Evolutionary conservation across 2,888 invertebrate species (phyloP).

Genomic region (Achlya flavicornis): DNA sequence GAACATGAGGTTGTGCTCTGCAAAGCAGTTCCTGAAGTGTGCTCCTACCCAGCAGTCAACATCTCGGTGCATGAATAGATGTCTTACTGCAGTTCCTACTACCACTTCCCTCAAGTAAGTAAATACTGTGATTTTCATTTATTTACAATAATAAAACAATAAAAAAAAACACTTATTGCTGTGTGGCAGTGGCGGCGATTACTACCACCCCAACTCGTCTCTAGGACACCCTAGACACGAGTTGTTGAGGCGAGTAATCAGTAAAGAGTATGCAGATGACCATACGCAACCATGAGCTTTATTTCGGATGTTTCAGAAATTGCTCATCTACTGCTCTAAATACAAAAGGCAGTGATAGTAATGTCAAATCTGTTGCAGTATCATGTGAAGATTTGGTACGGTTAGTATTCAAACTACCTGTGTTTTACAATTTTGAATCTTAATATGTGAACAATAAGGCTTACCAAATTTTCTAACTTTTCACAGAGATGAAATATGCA

Average conservation of each 20-base stretch:
- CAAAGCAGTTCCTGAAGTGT: constrained; percentile 65
- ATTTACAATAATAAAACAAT: too few species aligned
- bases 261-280: too few species aligned
- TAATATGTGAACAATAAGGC: constrained; percentile 3
- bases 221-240: too few species aligned
- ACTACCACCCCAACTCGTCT: too few species aligned
- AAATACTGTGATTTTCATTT: not conserved
- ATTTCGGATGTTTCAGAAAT: constrained; percentile 46
- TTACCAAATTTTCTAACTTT: not conserved
- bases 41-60: constrained; percentile 30
- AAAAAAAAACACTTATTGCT: too few species aligned
- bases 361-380: constrained; percentile 36
- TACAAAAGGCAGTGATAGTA: constrained; percentile 42
- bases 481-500: constrained; percentile 29
- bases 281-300: not conserved
- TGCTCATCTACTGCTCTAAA: constrained; percentile 48
- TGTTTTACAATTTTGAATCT: not conserved
- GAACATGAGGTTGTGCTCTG: constrained; percentile 66
- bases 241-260: too few species aligned
- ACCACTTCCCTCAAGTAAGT: constrained; percentile 41
- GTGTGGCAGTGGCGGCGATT: too few species aligned
- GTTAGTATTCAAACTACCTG: constrained; percentile 31
- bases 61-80: constrained; percentile 21
- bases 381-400: constrained; percentile 42
- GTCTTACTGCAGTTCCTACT: not conserved